These are phyloP conservation scores for Acanthosoma haemorrhoidale DNA, from an alignment of 2,888 invertebrate species.

Conservation along the genomic window DNA sequence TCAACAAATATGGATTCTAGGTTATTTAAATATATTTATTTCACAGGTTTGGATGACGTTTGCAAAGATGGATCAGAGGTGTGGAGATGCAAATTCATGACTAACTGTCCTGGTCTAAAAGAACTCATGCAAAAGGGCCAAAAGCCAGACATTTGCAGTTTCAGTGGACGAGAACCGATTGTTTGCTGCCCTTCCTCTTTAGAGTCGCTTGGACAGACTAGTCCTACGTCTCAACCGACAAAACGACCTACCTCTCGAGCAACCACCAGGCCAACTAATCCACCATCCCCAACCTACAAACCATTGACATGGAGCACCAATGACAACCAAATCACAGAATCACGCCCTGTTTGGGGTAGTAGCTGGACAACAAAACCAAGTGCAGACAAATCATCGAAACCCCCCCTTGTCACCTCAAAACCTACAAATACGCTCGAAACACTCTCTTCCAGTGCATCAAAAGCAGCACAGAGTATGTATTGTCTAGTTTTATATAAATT, in stretches of 20 bases:
- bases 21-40: too few species aligned
- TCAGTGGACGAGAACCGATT: conserved; percentile 7
- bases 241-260: too few species aligned
- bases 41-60: background rate
- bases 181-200: conserved; percentile 30
- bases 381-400: background rate
- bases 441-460: too few species aligned
- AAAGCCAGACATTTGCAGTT: conserved; percentile 29
- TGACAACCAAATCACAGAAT: background rate
- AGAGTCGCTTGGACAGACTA: background rate
- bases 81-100: conserved; percentile 26
- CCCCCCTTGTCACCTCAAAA: background rate
- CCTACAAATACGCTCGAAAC: background rate
- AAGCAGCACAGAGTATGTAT: background rate
- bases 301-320: background rate
- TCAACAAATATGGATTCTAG: too few species aligned
- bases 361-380: background rate
- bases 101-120: conserved; percentile 13
- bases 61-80: background rate
- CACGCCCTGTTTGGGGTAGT: background rate
- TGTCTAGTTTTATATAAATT: too few species aligned
- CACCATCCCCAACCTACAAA: too few species aligned
- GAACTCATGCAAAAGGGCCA: conserved; percentile 9
- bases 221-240: too few species aligned
- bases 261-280: background rate